Base-by-base conservation (phyloP, 2,113 vertebrate genomes). In the Zosterops borbonicus region DNA sequence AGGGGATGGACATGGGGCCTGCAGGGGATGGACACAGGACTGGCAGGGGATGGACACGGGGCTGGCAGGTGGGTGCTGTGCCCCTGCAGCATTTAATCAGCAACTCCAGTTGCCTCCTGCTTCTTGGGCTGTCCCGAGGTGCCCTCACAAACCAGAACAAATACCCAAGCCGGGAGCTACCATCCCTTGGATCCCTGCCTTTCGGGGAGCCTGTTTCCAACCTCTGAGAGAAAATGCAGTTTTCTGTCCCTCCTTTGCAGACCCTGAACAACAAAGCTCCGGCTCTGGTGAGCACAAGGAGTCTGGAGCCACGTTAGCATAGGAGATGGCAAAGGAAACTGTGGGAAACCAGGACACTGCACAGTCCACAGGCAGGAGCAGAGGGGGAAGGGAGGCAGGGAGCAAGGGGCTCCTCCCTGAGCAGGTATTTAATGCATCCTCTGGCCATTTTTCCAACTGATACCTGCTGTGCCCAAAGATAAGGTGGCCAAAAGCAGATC, bases 311-410 rank as follows among this genome's bases (percentile, higher is more conserved):
- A 87, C 96, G 44, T 91, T 99, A 85, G 98, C 98, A 31, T 98
- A 99, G 94, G 98, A 98, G 95, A 99, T 99, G 28, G 98, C 99
- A 93, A 99, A 98, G 96, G 99, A 99, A 93, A 99, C 98, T 93
- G 99, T 99, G 97, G 97, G 99, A 97, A 63, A 28, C 52, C 62
- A 24, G 29, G 60, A 11, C 5, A 4, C 16, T 1, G 5, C 65
- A 8, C 5, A 12, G 46, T 1, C 33, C 28, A 31, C 2, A 28
- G 33, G 59, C 35, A 53, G 31, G 18, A 78, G 53, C 68, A 42
- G 42, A 46, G 62, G 77, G 41, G 46, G 21, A 46, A 44, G 50
- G 23, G 27, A 56, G 28, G 18, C 53, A 67, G 62, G 19, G 24
- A 89, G 56, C 25, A 14, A 35, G 33, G 44, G 81, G 33, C 59